A percentile compares a stretch with the other conserved stretches of the same genome.
phyloP scores from a whole-genome alignment of 2,888 invertebrate species.

The Philereme vetulata region DNA sequence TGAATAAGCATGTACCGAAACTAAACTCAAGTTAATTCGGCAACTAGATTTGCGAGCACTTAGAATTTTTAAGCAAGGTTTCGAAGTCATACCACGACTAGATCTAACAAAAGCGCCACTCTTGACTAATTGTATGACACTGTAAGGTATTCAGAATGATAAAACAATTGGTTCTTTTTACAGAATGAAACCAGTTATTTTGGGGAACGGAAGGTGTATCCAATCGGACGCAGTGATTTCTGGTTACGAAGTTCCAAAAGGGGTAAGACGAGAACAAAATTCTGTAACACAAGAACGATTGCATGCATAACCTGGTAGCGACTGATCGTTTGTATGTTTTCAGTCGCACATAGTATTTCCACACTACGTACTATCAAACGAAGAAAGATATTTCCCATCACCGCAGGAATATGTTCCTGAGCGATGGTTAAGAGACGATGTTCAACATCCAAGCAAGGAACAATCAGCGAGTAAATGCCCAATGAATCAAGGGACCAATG shows the following conservation, averaged over 20 bases:
- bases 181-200: constrained; percentile 92
- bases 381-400: constrained; percentile 87
- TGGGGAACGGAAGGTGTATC: constrained; percentile 90
- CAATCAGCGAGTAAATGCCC: constrained; percentile 21
- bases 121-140: no score
- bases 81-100: no score
- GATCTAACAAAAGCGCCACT: no score
- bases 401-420: constrained; percentile 89
- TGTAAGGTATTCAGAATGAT: no score
- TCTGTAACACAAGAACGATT: background rate
- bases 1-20: no score
- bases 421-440: constrained; percentile 87
- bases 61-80: no score
- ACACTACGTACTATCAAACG: constrained; percentile 90
- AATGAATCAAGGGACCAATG: constrained; percentile 16
- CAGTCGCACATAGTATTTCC: constrained; percentile 92
- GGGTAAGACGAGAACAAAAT: constrained; percentile 79
- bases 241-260: constrained; percentile 92
- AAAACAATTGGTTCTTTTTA: constrained; percentile 37
- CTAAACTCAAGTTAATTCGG: no score
- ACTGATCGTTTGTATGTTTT: background rate
- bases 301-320: background rate
- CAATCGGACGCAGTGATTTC: constrained; percentile 89
- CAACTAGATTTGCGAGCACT: no score
- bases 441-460: constrained; percentile 15